Percentiles rank a stretch among this genome's conserved stretches.
Evolutionary conservation across 2,888 invertebrate genomes (phyloP).

Genomic region (Thymelicus sylvestris): DNA sequence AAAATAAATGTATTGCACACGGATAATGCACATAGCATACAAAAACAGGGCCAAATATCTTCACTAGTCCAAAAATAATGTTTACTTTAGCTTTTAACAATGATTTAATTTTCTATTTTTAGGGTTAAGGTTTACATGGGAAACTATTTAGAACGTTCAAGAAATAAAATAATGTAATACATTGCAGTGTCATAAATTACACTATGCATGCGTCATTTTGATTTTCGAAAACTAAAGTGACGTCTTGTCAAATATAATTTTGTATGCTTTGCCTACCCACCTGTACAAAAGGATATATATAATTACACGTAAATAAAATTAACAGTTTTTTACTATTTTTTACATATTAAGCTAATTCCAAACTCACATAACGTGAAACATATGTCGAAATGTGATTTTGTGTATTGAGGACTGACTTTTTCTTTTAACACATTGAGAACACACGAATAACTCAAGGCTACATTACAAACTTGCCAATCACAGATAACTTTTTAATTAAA

Average conservation of each 20-base stretch:
- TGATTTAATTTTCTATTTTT: too few relatives aligned
- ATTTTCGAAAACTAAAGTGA: slow-evolving; percentile 1
- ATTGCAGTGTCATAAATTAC: too few relatives aligned
- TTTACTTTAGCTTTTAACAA: too few relatives aligned
- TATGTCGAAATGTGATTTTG: slow-evolving; percentile 76
- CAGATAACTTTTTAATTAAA: slow-evolving; percentile 50
- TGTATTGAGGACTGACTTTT: slow-evolving; percentile 63
- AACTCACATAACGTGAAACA: slow-evolving; percentile 78
- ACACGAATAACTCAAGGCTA: slow-evolving; percentile 48
- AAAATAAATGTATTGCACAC: slow-evolving; percentile 24
- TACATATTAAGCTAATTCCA: slow-evolving; percentile 48
- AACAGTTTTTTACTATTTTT: slow-evolving; percentile 24
- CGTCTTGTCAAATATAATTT: slow-evolving; percentile 13
- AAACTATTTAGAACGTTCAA: not conserved
- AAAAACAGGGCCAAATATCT: not conserved
- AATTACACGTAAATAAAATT: slow-evolving; percentile 20
- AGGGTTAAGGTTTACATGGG: too few relatives aligned
- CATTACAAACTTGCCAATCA: slow-evolving; percentile 52
- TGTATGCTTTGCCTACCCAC: slow-evolving; percentile 35
- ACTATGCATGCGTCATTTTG: too few relatives aligned
- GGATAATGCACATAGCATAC: slow-evolving; percentile 30
- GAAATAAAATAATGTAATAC: not conserved
- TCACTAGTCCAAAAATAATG: not conserved
- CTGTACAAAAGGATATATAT: slow-evolving; percentile 16
- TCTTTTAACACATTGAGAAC: slow-evolving; percentile 45